phyloP scores from a whole-genome alignment of 2,888 invertebrate species.

The Gibbula magus region DNA sequence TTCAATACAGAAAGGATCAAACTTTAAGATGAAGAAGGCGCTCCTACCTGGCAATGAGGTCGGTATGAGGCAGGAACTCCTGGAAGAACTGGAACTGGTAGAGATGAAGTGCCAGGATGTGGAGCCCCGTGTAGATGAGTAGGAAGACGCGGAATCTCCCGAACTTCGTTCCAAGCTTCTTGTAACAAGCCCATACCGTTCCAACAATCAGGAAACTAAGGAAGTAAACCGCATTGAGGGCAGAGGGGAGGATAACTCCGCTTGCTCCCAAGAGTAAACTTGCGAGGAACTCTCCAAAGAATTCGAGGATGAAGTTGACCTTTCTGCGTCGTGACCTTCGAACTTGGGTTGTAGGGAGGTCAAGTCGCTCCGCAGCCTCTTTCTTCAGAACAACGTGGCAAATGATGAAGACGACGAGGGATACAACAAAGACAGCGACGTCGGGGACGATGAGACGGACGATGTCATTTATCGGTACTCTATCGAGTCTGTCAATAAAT shows the following conservation, averaged over 20 bases:
- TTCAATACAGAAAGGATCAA: not conserved
- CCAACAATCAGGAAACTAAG: slow-evolving; percentile 88
- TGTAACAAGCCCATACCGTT: slow-evolving; percentile 84
- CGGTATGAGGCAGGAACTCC: slow-evolving; percentile 69
- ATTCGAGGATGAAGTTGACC: slow-evolving; percentile 48
- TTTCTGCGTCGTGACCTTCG: slow-evolving; percentile 39
- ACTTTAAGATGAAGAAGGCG: not conserved
- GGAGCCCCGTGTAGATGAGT: slow-evolving; percentile 83
- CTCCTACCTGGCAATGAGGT: slow-evolving; percentile 85
- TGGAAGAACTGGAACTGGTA: slow-evolving; percentile 92
- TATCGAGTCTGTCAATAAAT: slow-evolving; percentile 52
- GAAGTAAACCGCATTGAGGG: slow-evolving; percentile 90
- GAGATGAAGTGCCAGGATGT: slow-evolving; percentile 84
- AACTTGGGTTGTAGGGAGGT: slow-evolving; percentile 31
- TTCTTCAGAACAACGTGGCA: slow-evolving; percentile 21
- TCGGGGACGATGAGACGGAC: slow-evolving; percentile 70
- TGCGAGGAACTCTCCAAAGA: slow-evolving; percentile 61
- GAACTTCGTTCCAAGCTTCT: slow-evolving; percentile 85
- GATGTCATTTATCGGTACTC: slow-evolving; percentile 55
- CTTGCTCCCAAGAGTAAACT: slow-evolving; percentile 66
- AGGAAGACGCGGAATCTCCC: slow-evolving; percentile 76
- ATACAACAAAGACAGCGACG: slow-evolving; percentile 60
- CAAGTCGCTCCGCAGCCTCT: slow-evolving; percentile 17
- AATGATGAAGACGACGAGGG: slow-evolving; percentile 59
- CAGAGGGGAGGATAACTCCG: slow-evolving; percentile 87